Base-by-base conservation (phyloP, 2,797 vertebrate genomes). In the Danio jaintianensis region DNA sequence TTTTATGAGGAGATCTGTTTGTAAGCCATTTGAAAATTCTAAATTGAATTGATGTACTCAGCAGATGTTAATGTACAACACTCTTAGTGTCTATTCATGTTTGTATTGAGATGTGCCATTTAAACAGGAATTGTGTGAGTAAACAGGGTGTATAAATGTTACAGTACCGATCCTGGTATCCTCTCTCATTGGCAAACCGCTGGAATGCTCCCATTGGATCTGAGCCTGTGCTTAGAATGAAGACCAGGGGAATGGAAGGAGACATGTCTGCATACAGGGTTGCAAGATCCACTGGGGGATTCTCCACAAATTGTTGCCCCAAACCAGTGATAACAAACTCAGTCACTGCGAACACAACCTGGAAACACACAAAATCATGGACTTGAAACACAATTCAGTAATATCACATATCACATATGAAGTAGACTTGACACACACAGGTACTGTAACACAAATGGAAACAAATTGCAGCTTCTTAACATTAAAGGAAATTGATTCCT, bases 141-240 rank as follows among this genome's bases (percentile, higher is more conserved):
- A 18, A 52, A 71, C 0, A n/a, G n/a, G 1, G 20, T 16, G 20
- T 55, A 47, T 36, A 16, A 22, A 75, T 75, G 63, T 50, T 45
- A 40, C 29, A 55, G 84, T 86, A 95, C 94, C 93, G 92, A 83
- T 96, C 93, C 58, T 93, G 91, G 88, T 89, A 95, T 0, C 90
- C 94, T 20, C 85, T 91, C 22, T 96, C 94, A 79, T 93, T 94
- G 85, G 95, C 94, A 83, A 96, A 96, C 75, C 94, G 93, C 86
- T 95, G 94, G 85, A 96, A 96, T 4, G 94, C 93, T 0, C 95
- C 94, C 96, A 95, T 94, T 43, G 95, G 94, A 75, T 96, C 95
- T 0, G 94, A 96, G 74, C 94, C 95, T 4, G 95, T 95, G 88
- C 94, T 96, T 68, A 96, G 91, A 86, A 96, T 94, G 85, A 96